These are phyloP conservation scores for Temnothorax nylanderi DNA, from an alignment of 1,140 invertebrate species.

Conservation along the genomic window DNA sequence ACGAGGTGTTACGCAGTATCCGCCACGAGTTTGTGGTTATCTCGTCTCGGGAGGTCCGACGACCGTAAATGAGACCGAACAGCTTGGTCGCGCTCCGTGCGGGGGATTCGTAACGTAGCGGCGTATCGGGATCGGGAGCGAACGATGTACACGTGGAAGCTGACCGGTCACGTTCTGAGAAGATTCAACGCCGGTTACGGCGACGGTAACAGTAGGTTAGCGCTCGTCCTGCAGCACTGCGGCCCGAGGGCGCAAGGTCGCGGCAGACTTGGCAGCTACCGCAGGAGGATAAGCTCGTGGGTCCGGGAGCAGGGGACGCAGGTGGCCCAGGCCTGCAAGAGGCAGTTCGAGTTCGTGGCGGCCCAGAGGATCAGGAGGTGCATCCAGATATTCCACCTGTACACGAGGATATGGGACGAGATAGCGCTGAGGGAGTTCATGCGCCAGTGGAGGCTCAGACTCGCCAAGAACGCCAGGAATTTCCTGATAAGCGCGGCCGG, in stretches of 20 bases:
- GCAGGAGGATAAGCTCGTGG: conserved; percentile 70
- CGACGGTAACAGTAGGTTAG: conserved; percentile 35
- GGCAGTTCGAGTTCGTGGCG: conserved; percentile 88
- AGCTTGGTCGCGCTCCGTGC: background rate
- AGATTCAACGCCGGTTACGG: conserved; percentile 39
- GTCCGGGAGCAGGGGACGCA: conserved; percentile 76
- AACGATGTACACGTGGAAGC: conserved; percentile 60
- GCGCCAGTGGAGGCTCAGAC: conserved; percentile 83
- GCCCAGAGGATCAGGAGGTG: conserved; percentile 87
- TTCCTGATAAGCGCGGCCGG: conserved; percentile 84
- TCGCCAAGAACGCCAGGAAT: conserved; percentile 80
- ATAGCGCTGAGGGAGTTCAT: conserved; percentile 86
- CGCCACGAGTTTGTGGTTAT: background rate
- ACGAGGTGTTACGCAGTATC: background rate
- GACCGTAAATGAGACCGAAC: background rate
- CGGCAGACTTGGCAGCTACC: conserved; percentile 57
- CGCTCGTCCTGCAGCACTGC: conserved; percentile 37
- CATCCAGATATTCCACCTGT: conserved; percentile 88
- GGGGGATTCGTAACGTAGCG: background rate
- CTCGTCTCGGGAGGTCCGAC: background rate
- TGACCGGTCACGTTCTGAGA: conserved; percentile 23
- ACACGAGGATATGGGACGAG: conserved; percentile 88
- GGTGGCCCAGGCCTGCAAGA: conserved; percentile 84
- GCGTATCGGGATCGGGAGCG: background rate
- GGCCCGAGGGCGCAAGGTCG: background rate